These are phyloP conservation scores for Kryptopterus vitreolus DNA, from an alignment of 2,797 vertebrate species.

Conservation along the genomic window DNA sequence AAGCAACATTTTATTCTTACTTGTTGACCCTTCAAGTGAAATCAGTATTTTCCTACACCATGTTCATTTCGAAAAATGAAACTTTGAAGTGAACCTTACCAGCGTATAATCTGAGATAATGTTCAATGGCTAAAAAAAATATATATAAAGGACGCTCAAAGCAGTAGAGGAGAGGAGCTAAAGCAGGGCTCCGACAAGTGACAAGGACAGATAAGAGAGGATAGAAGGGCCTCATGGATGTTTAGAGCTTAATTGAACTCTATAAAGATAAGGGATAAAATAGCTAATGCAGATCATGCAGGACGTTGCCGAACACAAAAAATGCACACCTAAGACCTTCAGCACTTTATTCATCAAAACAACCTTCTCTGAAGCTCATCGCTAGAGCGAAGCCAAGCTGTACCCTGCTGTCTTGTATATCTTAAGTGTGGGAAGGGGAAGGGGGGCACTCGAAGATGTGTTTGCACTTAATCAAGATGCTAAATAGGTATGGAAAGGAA, in stretches of 20 bases:
- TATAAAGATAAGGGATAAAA: constrained; percentile 28
- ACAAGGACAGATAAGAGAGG: constrained; percentile 24
- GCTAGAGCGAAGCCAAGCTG: background rate
- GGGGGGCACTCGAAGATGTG: no score
- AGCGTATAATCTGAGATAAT: constrained; percentile 1
- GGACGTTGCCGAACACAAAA: constrained; percentile 13
- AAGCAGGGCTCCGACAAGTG: background rate
- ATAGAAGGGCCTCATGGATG: background rate
- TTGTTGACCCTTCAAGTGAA: background rate
- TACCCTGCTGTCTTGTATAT: background rate
- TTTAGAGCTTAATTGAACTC: constrained; percentile 24
- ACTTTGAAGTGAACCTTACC: constrained; percentile 8
- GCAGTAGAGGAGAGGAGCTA: background rate
- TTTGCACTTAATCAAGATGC: background rate
- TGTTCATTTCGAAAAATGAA: background rate
- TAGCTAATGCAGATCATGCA: constrained; percentile 19
- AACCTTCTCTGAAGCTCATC: background rate
- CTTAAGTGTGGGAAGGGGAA: no score
- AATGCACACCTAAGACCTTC: constrained; percentile 1
- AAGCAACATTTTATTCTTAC: no score
- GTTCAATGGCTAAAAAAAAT: background rate
- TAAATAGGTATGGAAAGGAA: background rate
- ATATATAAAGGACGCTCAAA: background rate
- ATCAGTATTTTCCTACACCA: background rate
- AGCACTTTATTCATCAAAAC: background rate